Conservation (phyloP, 2,797 vertebrate genomes). For the Artibeus lituratus region DNA sequence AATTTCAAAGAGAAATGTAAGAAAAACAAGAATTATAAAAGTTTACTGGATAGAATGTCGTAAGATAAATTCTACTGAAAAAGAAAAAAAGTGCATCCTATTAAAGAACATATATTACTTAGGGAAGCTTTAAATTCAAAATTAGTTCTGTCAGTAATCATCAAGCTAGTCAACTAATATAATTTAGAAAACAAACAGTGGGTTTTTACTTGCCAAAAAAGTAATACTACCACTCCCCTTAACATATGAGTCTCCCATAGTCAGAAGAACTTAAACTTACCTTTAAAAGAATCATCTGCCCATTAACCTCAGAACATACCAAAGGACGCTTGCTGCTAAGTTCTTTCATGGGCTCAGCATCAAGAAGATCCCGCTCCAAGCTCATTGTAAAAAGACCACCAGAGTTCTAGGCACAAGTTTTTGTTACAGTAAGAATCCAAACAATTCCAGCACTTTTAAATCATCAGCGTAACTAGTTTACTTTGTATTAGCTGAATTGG, state of each 20-base stretch:
- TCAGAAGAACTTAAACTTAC: slow-evolving; percentile 71
- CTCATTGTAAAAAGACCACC: slow-evolving; percentile 84
- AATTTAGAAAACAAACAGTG: slow-evolving; percentile 9
- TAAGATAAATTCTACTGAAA: slow-evolving; percentile 19
- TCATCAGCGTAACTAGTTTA: not conserved
- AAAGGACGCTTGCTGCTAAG: slow-evolving; percentile 85
- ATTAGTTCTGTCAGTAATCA: not conserved
- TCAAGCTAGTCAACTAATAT: not conserved
- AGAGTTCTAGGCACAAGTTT: slow-evolving; percentile 80
- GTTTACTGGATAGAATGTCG: not conserved
- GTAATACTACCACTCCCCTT: not conserved
- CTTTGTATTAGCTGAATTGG: not conserved
- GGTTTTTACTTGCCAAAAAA: not conserved
- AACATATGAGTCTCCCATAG: not conserved
- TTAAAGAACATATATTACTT: slow-evolving; percentile 1
- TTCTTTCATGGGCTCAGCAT: slow-evolving; percentile 85
- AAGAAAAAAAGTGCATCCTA: not conserved
- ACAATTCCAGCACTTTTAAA: slow-evolving; percentile 27
- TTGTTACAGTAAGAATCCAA: slow-evolving; percentile 31
- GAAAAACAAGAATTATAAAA: slow-evolving; percentile 35
- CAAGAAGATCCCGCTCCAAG: slow-evolving; percentile 86
- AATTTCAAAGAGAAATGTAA: slow-evolving; percentile 20
- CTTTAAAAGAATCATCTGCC: slow-evolving; percentile 86
- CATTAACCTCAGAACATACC: slow-evolving; percentile 82
- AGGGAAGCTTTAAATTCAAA: slow-evolving; percentile 32